Evolutionary conservation across 1,140 invertebrate genomes (phyloP), one percentile per base, ranked within the genome.

Genomic region (Listronotus bonariensis): DNA sequence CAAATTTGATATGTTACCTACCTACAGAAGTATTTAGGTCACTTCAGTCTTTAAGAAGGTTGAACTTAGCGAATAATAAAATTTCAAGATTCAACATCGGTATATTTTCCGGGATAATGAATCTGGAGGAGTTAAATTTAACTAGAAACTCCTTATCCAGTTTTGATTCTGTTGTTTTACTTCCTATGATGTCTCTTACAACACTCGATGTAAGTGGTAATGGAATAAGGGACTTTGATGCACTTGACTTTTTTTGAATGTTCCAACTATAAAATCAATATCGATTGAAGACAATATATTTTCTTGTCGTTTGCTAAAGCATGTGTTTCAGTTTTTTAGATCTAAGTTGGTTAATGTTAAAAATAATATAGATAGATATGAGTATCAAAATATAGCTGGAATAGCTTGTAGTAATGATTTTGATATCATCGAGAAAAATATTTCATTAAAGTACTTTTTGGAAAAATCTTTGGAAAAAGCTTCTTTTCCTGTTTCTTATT

Each of bases 261-360:
- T 62, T 11, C 74, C 74, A 14, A 71, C 52, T 14, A 38, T 76
- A 31, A 70, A n/a, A n/a, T n/a, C n/a, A n/a, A n/a, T n/a, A n/a
- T n/a, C n/a, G n/a, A n/a, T n/a, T n/a, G n/a, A n/a, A 40, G 73
- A 76, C 34, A 77, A 77, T 54, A 20, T 72, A 9, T 76, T 73
- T 66, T 68, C 54, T 18, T 77, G 76, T 45, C 7, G 42, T 3
- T 18, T 68, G 8, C 49, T 77, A 15, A 59, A 45, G 18, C 72
- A 72, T 56, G 48, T 73, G 3, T 60, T 77, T 34, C 64, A 65
- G 43, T 71, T 69, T 67, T 72, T 74, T 5, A 71, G 71, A 48
- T 55, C 17, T 6, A 69, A 69, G 45, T 45, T 61, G 36, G 58
- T 77, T 14, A 51, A 67, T 45, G 68, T 74, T 11, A 67, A 60